Evolutionary conservation across 1,140 invertebrate genomes (phyloP).

Genomic region (Pseudachorutes palmiensis): DNA sequence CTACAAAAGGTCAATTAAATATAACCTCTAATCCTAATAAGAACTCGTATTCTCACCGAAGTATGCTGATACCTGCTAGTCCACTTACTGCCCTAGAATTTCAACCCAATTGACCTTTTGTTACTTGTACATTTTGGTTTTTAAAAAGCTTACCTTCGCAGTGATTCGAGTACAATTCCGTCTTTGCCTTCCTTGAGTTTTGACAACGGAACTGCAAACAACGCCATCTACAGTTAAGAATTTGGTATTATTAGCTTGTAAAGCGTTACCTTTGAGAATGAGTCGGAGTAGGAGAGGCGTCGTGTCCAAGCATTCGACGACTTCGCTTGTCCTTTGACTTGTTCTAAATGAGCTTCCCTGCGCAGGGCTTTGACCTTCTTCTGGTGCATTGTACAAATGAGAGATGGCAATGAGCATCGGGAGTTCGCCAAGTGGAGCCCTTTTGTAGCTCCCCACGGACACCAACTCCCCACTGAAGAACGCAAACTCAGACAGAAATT

Average conservation of each 20-base stretch:
- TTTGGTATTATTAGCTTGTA: too few species aligned
- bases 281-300: slow-evolving; percentile 36
- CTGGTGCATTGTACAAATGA: slow-evolving; percentile 34
- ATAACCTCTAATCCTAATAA: not conserved
- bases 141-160: too few species aligned
- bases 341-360: slow-evolving; percentile 20
- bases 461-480: slow-evolving; percentile 36
- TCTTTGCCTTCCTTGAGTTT: slow-evolving; percentile 40
- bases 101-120: too few species aligned
- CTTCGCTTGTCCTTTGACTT: slow-evolving; percentile 34
- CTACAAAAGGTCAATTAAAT: not conserved
- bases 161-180: too few species aligned
- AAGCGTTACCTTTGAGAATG: slow-evolving; percentile 33
- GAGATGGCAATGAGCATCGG: slow-evolving; percentile 34
- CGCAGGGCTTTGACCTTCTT: slow-evolving; percentile 32
- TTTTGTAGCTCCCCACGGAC: slow-evolving; percentile 34
- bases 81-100: too few species aligned
- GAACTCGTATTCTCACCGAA: slow-evolving; percentile 22
- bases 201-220: slow-evolving; percentile 27
- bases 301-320: slow-evolving; percentile 33
- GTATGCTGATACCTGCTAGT: too few species aligned
- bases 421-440: slow-evolving; percentile 28
- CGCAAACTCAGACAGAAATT: slow-evolving; percentile 37
- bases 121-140: too few species aligned
- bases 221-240: too few species aligned